phyloP scores from a whole-genome alignment of 2,113 vertebrate species.

The Bos indicus region DNA sequence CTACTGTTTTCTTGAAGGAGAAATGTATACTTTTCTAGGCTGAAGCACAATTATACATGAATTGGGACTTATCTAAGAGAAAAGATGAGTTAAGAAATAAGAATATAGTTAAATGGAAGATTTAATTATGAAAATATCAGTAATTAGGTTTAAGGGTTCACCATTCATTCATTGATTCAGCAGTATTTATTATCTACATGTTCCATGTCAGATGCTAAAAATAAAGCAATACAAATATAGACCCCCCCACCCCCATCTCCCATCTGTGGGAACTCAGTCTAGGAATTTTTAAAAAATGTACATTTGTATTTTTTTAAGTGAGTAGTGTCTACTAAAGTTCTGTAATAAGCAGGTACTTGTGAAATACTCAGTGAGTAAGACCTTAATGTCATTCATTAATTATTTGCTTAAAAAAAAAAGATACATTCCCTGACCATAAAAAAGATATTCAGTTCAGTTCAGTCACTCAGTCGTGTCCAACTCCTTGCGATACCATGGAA shows the following conservation, averaged over 20 bases:
- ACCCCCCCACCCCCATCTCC: background rate
- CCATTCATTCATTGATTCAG: background rate
- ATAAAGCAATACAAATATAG: background rate
- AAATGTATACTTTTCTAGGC: background rate
- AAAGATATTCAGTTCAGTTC: background rate
- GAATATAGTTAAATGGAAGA: background rate
- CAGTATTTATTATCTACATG: background rate
- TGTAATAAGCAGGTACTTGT: background rate
- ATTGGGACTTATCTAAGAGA: background rate
- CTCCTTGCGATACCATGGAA: rapidly evolving
- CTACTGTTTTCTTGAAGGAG: background rate
- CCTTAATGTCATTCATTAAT: background rate
- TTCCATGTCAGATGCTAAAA: background rate
- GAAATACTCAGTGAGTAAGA: background rate
- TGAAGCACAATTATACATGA: background rate
- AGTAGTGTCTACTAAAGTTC: background rate
- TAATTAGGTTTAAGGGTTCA: background rate
- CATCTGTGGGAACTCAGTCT: background rate
- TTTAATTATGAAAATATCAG: background rate
- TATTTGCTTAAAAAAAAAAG: background rate
- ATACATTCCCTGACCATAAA: background rate
- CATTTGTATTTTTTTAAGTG: background rate
- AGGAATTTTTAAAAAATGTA: background rate
- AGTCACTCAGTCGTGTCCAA: background rate
- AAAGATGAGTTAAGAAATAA: background rate